These are phyloP conservation scores for Dastarcus helophoroides DNA, from an alignment of 2,888 invertebrate species.

Conservation along the genomic window DNA sequence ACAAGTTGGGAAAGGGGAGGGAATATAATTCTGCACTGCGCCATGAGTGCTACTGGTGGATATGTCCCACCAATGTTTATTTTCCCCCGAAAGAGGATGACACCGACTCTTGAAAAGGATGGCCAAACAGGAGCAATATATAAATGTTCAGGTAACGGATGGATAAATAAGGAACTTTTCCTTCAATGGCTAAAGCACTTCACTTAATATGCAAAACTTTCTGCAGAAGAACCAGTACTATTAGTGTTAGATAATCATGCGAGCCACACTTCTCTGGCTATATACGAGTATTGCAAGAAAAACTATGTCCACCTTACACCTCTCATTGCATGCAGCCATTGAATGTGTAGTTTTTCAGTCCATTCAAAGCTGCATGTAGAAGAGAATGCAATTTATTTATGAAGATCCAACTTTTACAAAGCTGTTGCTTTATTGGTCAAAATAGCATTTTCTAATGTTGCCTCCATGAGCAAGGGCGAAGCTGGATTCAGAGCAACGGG, in stretches of 20 bases:
- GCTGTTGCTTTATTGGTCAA: slow-evolving; percentile 21
- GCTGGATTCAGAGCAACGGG: slow-evolving; percentile 20
- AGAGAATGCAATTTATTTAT: too few relatives aligned
- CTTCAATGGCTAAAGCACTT: slow-evolving; percentile 15
- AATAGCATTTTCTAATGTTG: slow-evolving; percentile 21
- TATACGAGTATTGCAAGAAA: slow-evolving; percentile 22
- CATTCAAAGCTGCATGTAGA: too few relatives aligned
- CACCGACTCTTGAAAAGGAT: slow-evolving; percentile 6
- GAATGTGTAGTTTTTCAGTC: too few relatives aligned
- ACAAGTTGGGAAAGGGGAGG: slow-evolving; percentile 30
- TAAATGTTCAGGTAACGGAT: slow-evolving; percentile 17
- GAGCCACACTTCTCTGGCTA: slow-evolving; percentile 18
- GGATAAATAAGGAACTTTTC: slow-evolving; percentile 22
- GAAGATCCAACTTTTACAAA: too few relatives aligned
- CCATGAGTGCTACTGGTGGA: slow-evolving; percentile 25
- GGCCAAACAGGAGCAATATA: slow-evolving; percentile 3
- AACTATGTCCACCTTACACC: too few relatives aligned
- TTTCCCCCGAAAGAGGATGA: slow-evolving; percentile 26
- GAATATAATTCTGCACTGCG: slow-evolving; percentile 27
- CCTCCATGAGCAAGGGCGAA: slow-evolving; percentile 17
- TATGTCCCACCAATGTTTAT: slow-evolving; percentile 28
- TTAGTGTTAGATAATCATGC: slow-evolving; percentile 30
- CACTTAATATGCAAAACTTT: slow-evolving; percentile 6
- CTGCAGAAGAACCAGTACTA: slow-evolving; percentile 14
- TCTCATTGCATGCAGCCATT: too few relatives aligned